These are phyloP conservation scores for Spodoptera littoralis DNA, from an alignment of 2,888 invertebrate species.

Conservation along the genomic window DNA sequence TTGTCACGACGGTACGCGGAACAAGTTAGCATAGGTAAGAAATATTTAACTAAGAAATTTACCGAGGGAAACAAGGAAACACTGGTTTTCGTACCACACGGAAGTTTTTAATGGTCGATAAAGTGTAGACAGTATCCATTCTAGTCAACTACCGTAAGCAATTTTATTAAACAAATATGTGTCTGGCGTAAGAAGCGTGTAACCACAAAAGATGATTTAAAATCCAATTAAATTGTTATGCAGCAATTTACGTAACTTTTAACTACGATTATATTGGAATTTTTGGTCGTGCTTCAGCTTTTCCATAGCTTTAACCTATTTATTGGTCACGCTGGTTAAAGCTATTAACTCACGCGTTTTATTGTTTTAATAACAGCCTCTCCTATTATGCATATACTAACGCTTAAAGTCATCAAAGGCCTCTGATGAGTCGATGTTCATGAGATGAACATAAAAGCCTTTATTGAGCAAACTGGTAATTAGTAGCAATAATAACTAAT, in stretches of 20 bases:
- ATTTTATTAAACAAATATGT: conserved; percentile 36
- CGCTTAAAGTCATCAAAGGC: too few species aligned
- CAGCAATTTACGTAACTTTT: conserved; percentile 35
- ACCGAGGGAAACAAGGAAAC: conserved; percentile 20
- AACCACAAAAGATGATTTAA: conserved; percentile 28
- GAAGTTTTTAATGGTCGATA: conserved; percentile 30
- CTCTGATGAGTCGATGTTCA: too few species aligned
- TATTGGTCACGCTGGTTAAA: conserved; percentile 1
- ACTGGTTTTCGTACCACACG: conserved; percentile 27
- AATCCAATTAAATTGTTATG: conserved; percentile 38
- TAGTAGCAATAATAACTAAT: neutral
- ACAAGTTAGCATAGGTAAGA: conserved; percentile 24
- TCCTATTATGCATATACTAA: neutral
- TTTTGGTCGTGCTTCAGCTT: conserved; percentile 13
- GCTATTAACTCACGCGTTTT: neutral
- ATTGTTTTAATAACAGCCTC: neutral
- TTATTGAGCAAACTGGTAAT: neutral
- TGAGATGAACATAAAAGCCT: too few species aligned
- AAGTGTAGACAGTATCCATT: conserved; percentile 28
- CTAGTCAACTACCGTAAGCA: conserved; percentile 33
- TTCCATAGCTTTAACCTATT: conserved; percentile 3
- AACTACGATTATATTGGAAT: neutral
- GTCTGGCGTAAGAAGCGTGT: conserved; percentile 27
- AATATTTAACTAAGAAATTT: conserved; percentile 8
- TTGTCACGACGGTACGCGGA: conserved; percentile 64